Evolutionary conservation across 2,888 invertebrate genomes (phyloP).

Genomic region (Drosophila kuntzei): DNA sequence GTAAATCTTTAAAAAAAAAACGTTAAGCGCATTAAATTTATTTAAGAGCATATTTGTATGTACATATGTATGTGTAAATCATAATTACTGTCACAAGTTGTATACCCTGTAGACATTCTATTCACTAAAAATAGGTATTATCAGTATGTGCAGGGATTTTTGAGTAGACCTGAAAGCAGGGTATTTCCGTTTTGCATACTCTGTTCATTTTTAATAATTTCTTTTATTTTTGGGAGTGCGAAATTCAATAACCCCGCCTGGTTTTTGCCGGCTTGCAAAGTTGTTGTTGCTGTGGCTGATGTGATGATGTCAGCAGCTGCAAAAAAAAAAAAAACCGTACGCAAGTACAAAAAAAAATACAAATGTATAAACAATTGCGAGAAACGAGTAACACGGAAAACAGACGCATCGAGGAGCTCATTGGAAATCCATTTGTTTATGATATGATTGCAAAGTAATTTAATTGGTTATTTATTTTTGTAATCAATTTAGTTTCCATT

Average conservation of each 20-base stretch:
- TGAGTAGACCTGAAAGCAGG: background rate
- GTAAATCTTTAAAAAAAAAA: slow-evolving; percentile 3
- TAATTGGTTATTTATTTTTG: slow-evolving; percentile 29
- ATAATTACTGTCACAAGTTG: slow-evolving; percentile 37
- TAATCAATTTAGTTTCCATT: slow-evolving; percentile 21
- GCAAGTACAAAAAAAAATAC: slow-evolving; percentile 19
- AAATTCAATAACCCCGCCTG: slow-evolving; percentile 62
- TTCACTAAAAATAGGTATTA: background rate
- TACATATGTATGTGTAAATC: slow-evolving; percentile 7
- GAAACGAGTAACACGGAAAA: slow-evolving; percentile 31
- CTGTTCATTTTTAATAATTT: background rate
- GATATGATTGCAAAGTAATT: slow-evolving; percentile 65
- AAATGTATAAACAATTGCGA: slow-evolving; percentile 48
- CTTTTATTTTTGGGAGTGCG: slow-evolving; percentile 16
- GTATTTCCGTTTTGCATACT: background rate
- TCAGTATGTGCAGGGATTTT: background rate
- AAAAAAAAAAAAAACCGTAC: slow-evolving; percentile 42
- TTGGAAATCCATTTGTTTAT: slow-evolving; percentile 65
- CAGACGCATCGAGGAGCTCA: slow-evolving; percentile 35
- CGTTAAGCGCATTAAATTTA: slow-evolving; percentile 46
- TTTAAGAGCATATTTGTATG: slow-evolving; percentile 14
- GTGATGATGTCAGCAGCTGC: slow-evolving; percentile 70
- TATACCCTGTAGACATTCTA: background rate
- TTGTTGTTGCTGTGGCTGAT: slow-evolving; percentile 25
- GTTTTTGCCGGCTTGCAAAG: slow-evolving; percentile 20